Base-by-base conservation (phyloP, 2,113 vertebrate genomes). In the Tichodroma muraria region DNA sequence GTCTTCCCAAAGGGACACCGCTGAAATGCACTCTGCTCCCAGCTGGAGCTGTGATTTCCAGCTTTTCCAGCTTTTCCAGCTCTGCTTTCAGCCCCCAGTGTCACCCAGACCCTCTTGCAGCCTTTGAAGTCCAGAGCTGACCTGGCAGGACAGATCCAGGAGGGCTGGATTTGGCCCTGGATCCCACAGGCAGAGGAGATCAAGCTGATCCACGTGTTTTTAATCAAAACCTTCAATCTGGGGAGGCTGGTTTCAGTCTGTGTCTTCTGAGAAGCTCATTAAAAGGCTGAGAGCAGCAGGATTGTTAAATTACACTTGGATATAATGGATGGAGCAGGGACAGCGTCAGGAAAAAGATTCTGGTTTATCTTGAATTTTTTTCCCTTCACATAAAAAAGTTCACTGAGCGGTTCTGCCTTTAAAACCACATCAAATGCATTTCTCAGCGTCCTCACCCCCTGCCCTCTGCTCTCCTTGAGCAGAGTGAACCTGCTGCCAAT, bases 261-360 rank as follows among this genome's bases (percentile, higher is more conserved):
- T 44, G 54, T 61, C 93, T 94, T 91, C 75, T 27, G 59, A 94
- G 69, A 20, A 70, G 60, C 80, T 88, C 94, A 78, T 88, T 77
- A 95, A 95, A 77, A 50, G 81, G 63, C 60, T 83, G 88, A 66
- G 44, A 94, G 64, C 54, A 54, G 56, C 81, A 95, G 79, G 95
- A 52, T 47, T 76, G 89, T 85, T 95, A 52, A 88, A 89, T 83
- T 59, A 52, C 87, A 15, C 35, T 80, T 80, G 73, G 64, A 82
- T 52, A 5, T 3, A 88, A 80, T 17, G 73, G 89, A 88, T 33
- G 64, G 54, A 93, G 57, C 31, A 82, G 73, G 8, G 75, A 47
- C 70, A 21, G 78, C 0, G 1, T 22, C 73, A 72, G 71, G 72
- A 85, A 90, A 93, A 79, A 65, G 9, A 77, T 31, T 45, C 81